Conservation (phyloP, 1,140 invertebrate genomes). For the Drosophila jambulina region DNA sequence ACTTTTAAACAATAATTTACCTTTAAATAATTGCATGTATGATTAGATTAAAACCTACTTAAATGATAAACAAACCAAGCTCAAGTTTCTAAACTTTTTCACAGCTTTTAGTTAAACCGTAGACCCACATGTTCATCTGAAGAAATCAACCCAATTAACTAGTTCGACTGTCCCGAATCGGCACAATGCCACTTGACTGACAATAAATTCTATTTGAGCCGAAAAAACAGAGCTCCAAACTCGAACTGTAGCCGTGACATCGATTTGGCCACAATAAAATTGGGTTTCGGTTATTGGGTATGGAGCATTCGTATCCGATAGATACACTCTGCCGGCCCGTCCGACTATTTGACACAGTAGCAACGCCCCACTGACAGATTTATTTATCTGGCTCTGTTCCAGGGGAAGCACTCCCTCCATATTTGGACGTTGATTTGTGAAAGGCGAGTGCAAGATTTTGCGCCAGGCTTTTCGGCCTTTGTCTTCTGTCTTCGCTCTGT, state of each 20-base stretch:
- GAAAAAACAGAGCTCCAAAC: conserved; percentile 11
- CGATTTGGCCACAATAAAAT: conserved; percentile 63
- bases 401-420: conserved; percentile 44
- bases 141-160: conserved; percentile 62
- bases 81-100: not conserved
- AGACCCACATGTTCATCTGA: conserved; percentile 16
- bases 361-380: conserved; percentile 81
- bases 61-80: not conserved
- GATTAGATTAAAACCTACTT: not conserved
- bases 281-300: conserved; percentile 35
- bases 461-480: conserved; percentile 19
- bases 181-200: conserved; percentile 33
- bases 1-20: no score
- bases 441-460: conserved; percentile 61
- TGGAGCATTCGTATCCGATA: conserved; percentile 58
- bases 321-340: conserved; percentile 56
- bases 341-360: conserved; percentile 68
- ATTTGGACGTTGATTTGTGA: conserved; percentile 70
- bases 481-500: conserved; percentile 8
- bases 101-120: conserved; percentile 2
- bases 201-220: conserved; percentile 49
- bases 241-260: conserved; percentile 56
- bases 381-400: conserved; percentile 40
- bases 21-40: no score
- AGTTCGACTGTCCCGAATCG: conserved; percentile 46